These are phyloP conservation scores for Beaufortia kweichowensis DNA, from an alignment of 2,113 vertebrate species.

Conservation along the genomic window DNA sequence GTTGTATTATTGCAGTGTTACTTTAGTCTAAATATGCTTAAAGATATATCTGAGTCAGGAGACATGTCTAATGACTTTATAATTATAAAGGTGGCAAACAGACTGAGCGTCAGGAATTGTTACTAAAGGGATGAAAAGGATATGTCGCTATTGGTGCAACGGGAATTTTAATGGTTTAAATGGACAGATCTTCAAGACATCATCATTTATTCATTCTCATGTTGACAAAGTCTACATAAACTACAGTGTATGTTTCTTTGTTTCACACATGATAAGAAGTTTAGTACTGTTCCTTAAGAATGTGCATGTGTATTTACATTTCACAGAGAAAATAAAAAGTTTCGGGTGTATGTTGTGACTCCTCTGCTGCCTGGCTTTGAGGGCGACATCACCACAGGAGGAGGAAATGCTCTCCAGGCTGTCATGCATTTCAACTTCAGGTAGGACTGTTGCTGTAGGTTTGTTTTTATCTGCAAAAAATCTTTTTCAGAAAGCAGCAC, in stretches of 20 bases:
- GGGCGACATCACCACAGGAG: slow-evolving; percentile 94
- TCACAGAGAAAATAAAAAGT: slow-evolving; percentile 84
- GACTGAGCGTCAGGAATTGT: neutral
- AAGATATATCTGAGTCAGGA: slow-evolving; percentile 15
- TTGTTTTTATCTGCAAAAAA: neutral
- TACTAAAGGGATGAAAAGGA: neutral
- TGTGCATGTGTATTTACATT: slow-evolving; percentile 15
- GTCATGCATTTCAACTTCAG: slow-evolving; percentile 99
- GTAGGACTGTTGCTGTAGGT: slow-evolving; percentile 63
- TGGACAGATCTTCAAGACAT: neutral
- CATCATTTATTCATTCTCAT: too few relatives aligned
- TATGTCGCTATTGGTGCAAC: neutral
- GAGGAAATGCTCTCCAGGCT: slow-evolving; percentile 90
- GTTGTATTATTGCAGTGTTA: neutral
- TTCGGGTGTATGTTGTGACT: slow-evolving; percentile 91
- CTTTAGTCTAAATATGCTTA: neutral
- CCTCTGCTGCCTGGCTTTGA: slow-evolving; percentile 95
- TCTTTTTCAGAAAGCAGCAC: too few relatives aligned
- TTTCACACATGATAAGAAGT: too few relatives aligned
- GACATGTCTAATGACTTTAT: slow-evolving; percentile 1
- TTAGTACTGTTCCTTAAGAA: too few relatives aligned
- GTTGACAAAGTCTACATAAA: too few relatives aligned
- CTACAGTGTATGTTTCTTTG: too few relatives aligned
- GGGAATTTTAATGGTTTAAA: neutral
- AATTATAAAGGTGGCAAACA: neutral